Evolutionary conservation across 2,888 invertebrate genomes (phyloP).

Genomic region (Xestia ashworthii): DNA sequence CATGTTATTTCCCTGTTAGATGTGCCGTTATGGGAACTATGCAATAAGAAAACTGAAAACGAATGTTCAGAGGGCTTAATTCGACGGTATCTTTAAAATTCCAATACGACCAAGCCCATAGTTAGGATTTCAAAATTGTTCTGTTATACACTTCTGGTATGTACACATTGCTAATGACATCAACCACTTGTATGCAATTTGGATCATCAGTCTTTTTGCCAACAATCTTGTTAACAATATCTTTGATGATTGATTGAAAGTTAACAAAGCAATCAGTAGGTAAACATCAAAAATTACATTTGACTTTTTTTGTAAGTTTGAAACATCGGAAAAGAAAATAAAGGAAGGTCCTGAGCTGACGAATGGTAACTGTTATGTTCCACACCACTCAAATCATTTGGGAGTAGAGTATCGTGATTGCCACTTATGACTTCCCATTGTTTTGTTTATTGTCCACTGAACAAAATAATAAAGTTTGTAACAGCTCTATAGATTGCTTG

Average conservation of each 20-base stretch:
- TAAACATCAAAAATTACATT: constrained; percentile 14
- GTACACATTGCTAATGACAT: constrained; percentile 7
- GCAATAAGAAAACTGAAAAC: neutral
- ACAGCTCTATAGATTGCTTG: constrained; percentile 31
- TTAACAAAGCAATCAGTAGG: constrained; percentile 25
- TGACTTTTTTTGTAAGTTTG: neutral
- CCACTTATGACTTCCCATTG: constrained; percentile 61
- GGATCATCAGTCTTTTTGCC: neutral
- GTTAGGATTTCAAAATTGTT: constrained; percentile 8
- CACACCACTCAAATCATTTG: constrained; percentile 57
- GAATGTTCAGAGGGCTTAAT: neutral
- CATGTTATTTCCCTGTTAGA: neutral
- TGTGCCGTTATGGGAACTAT: neutral
- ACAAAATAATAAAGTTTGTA: constrained; percentile 57
- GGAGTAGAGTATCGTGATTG: constrained; percentile 47
- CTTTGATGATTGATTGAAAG: constrained; percentile 24
- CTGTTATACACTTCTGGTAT: neutral
- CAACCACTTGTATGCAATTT: constrained; percentile 1
- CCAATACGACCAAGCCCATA: neutral
- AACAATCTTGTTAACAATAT: constrained; percentile 10
- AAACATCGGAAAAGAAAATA: constrained; percentile 1
- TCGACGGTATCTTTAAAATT: neutral
- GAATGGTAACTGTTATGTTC: constrained; percentile 51
- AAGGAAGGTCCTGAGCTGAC: constrained; percentile 13
- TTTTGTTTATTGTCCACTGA: constrained; percentile 58